These are phyloP conservation scores for Hypsibius dujardini DNA, from an alignment of 1,140 invertebrate species.

Conservation along the genomic window DNA sequence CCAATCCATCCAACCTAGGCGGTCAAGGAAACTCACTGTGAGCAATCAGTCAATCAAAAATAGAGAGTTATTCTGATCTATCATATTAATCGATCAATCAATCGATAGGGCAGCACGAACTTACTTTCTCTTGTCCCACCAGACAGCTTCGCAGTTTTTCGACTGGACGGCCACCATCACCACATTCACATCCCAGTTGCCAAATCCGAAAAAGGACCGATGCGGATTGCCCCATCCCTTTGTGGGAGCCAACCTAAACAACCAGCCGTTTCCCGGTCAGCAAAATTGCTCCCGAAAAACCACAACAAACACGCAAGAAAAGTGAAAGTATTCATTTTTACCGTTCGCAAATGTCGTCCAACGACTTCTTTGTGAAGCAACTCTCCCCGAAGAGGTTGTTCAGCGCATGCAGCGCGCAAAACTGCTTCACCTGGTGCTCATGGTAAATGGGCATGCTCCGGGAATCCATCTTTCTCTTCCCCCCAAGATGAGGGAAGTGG, in stretches of 20 bases:
- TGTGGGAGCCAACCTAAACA: conserved; percentile 44
- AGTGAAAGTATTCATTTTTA: conserved; percentile 22
- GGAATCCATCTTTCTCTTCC: background rate
- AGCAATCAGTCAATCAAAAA: too few species aligned
- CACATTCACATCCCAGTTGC: conserved; percentile 96
- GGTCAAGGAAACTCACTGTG: too few species aligned
- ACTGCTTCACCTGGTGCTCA: conserved; percentile 48
- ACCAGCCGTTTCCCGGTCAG: background rate
- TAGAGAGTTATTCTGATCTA: too few species aligned
- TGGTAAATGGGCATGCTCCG: conserved; percentile 28
- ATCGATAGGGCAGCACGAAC: background rate
- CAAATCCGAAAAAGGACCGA: conserved; percentile 69
- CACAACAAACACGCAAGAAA: conserved; percentile 22
- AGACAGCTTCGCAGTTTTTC: conserved; percentile 65
- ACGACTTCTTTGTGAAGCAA: conserved; percentile 60
- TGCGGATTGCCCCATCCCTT: conserved; percentile 58
- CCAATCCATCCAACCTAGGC: too few species aligned
- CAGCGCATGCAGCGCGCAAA: conserved; percentile 80
- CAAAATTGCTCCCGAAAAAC: background rate
- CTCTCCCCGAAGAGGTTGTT: conserved; percentile 84
- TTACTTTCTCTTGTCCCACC: conserved; percentile 92
- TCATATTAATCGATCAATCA: too few species aligned
- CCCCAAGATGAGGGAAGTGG: too few species aligned
- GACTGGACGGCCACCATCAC: conserved; percentile 77
- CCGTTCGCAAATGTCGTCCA: conserved; percentile 64